Evolutionary conservation across 1,140 invertebrate species (phyloP), one percentile per base, ranked within the genome.

Genomic region (Copidosoma floridanum): DNA sequence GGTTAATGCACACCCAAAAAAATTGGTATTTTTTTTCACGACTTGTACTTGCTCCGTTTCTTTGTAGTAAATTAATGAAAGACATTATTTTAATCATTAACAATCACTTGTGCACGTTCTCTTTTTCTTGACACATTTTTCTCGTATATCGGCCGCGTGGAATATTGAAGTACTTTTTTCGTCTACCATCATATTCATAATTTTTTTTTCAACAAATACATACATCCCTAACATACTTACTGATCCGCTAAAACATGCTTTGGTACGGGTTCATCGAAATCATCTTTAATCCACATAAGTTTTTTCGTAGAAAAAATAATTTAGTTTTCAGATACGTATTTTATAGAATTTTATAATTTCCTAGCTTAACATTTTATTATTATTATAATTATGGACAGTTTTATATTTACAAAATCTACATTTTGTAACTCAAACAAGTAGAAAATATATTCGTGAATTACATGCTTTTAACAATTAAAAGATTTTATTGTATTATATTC

Each of bases 11-110:
- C n/a, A n/a, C n/a, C n/a, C n/a, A n/a, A n/a, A n/a, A n/a, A n/a
- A n/a, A n/a, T n/a, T n/a, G n/a, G n/a, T 38, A 60, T 54, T 24
- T 57, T 32, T 21, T 41, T 68, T 69, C 58, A 59, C 64, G 62
- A 68, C 69, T 71, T 73, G 59, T 73, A 72, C 68, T 75, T 56
- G 58, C 44, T 11, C 21, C 10, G 35, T 48, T 51, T 60, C 70
- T 56, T 61, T 76, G 71, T 66, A 71, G 70, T 75, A 73, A 73
- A 75, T 59, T 77, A 75, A 74, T 78, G 75, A 78, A 78, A 78
- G 74, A 78, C 75, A 64, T 72, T 70, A 74, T 64, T 53, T 74
- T 67, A n/a, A 57, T 66, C 64, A 65, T 71, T 61, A 68, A 69
- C 66, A 67, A 66, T 71, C 68, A 64, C 51, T 67, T 67, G 50